A percentile compares a stretch with the other conserved stretches of the same genome.
These are phyloP conservation scores for Neodiprion pinetum DNA, from an alignment of 1,140 invertebrate genomes.

Conservation along the genomic window DNA sequence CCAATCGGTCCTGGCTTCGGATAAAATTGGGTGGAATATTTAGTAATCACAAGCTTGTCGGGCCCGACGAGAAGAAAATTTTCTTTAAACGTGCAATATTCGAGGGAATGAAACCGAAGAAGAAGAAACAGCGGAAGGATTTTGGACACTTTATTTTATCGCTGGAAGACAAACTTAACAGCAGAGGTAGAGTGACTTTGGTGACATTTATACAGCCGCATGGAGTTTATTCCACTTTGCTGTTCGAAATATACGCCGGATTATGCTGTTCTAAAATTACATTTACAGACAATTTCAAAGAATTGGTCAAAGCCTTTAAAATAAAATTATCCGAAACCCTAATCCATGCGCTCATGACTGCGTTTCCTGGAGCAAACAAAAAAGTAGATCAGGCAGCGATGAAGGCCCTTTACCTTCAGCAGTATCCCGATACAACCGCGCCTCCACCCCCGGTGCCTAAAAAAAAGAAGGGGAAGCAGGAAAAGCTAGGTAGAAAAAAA, in stretches of 20 bases:
- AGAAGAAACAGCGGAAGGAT: conserved; percentile 49
- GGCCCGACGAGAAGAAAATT: conserved; percentile 53
- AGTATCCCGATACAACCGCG: conserved; percentile 52
- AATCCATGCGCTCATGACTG: conserved; percentile 43
- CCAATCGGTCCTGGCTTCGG: conserved; percentile 40
- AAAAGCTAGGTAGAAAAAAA: conserved; percentile 34
- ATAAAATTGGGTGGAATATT: conserved; percentile 57
- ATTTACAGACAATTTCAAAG: conserved; percentile 44
- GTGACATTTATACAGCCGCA: conserved; percentile 12
- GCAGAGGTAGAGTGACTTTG: conserved; percentile 29
- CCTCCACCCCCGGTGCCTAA: conserved; percentile 32
- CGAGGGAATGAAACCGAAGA: conserved; percentile 56
- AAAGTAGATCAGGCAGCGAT: conserved; percentile 47
- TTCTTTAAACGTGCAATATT: conserved; percentile 57
- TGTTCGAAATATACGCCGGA: conserved; percentile 11
- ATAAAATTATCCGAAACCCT: conserved; percentile 55
- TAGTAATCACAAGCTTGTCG: conserved; percentile 55
- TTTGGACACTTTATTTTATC: conserved; percentile 55
- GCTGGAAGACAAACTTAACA: conserved; percentile 36
- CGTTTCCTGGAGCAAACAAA: conserved; percentile 44
- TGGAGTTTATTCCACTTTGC: conserved; percentile 18
- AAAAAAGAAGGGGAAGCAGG: conserved; percentile 34
- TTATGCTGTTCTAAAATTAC: conserved; percentile 31
- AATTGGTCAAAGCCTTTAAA: conserved; percentile 45
- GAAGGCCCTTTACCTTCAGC: conserved; percentile 48